Base-by-base conservation (phyloP, 1,140 invertebrate species). In the Zaprionus tsacasi region DNA sequence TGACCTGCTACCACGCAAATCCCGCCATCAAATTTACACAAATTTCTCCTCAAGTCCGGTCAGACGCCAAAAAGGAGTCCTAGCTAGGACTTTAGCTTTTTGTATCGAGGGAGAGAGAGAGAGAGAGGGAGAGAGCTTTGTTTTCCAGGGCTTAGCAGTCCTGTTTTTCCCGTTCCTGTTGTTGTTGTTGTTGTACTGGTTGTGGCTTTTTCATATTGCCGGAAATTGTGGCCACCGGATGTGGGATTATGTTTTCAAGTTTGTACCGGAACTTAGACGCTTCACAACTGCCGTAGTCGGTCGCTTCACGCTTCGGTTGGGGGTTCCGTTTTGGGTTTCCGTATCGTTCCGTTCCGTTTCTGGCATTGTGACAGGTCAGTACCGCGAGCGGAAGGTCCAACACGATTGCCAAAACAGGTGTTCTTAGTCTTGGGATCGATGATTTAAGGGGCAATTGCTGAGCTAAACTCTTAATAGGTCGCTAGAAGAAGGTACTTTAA, bases 181-280 rank as follows among this genome's bases (percentile, higher is more conserved):
- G 50, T 25, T 52, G 35, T 30, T 61, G 52, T 30, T 66, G 70
- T 17, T 69, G 74, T 71, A 66, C 67, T 86, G 78, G 71, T 72
- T 89, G 85, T 83, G 75, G 86, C 81, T 83, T 89, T 89, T 88
- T 88, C 80, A 88, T 89, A 85, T 79, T 81, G 82, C 83, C 83
- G 80, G 83, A 88, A 88, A 88, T 88, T 88, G 85, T 89, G 78
- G 85, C 76, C 68, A 85, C 71, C 78, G 85, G 85, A 89, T 76
- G 85, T 70, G 81, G 85, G 81, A 88, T 88, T 85, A 88, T 89
- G 85, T 89, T 88, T 88, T 88, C 78, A 88, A 89, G 81, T 85
- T 85, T 73, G 81, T 81, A 85, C 74, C 78, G 70, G 85, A 85
- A 89, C 81, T 70, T 66, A 59, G 67, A 50, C 75, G 81, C 78